Base-by-base conservation (phyloP, 2,797 vertebrate species). In the Eutrigla gurnardus region DNA sequence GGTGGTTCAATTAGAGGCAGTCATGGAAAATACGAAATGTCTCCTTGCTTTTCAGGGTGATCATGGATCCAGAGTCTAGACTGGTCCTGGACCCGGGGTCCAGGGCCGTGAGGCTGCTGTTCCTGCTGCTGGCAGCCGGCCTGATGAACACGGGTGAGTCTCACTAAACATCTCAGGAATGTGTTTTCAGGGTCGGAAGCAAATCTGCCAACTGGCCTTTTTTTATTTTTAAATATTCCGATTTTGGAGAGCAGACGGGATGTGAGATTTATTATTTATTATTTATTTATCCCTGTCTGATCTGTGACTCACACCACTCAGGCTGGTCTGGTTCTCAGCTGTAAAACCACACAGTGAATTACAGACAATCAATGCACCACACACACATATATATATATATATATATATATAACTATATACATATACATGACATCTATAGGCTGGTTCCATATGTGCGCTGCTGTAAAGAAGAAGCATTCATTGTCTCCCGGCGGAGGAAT, bases 121-220 rank as follows among this genome's bases (percentile, higher is more conserved):
- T 89, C 46, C 65, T 92, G 55, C 7, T 86, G 25, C 25, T 25
- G 25, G 25, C 25, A 25, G 25, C 25, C 25, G 25, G 25, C 25
- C 25, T 25, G 25, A 25, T 89, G 35, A 84, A 55, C 40, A 90
- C 89, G 87, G 93, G 94, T 95, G 87, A 93, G 93, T 89, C 14
- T 58, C n/a, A 37, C 55, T 52, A 33, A 5, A 47, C 10, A 18
- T 71, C 15, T 66, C n/a, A 25, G 4, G 9, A 42, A 5, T 40
- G 15, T 43, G 7, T 58, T 65, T 61, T 6, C 6, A 15, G 10
- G 61, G 63, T 50, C 39, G 25, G 18, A 47, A 12, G 43, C 18
- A 57, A 77, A 65, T 9, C 40, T 47, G 6, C 18, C 37, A 12
- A 3, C 37, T 3, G 66, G 10, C 7, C 12, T 17, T 17, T 57